Conservation (phyloP, 2,797 vertebrate species). For the Megaceryle alcyon region DNA sequence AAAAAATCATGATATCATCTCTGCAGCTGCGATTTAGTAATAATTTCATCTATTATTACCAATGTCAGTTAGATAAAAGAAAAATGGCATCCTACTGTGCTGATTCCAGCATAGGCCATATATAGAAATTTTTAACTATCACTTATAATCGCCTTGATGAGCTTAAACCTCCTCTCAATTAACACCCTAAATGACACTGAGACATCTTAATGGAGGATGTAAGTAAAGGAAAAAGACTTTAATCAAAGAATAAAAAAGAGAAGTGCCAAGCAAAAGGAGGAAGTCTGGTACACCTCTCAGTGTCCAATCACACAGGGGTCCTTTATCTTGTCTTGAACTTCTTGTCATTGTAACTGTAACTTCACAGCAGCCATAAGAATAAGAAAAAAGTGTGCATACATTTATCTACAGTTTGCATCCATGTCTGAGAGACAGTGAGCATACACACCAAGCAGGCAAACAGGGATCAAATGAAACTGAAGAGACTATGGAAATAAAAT, state of each 20-base stretch:
- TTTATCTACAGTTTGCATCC: not conserved
- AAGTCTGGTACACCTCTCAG: conserved; percentile 43
- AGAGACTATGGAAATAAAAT: not conserved
- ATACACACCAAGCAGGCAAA: not conserved
- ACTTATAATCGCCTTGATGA: conserved; percentile 97
- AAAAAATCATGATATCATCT: conserved; percentile 93
- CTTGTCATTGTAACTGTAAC: not conserved
- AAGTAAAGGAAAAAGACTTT: conserved; percentile 84
- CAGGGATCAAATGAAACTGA: not conserved
- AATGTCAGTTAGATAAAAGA: conserved; percentile 91
- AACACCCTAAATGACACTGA: conserved; percentile 91
- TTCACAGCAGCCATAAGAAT: not conserved
- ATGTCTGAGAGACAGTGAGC: not conserved
- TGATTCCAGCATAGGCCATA: conserved; percentile 89
- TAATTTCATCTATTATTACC: conserved; percentile 94
- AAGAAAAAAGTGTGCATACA: not conserved
- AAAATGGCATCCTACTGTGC: conserved; percentile 88
- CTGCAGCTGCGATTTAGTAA: conserved; percentile 89
- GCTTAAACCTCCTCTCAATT: conserved; percentile 95
- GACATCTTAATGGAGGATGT: conserved; percentile 91
- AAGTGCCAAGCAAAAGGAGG: conserved; percentile 46
- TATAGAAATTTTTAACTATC: conserved; percentile 93
- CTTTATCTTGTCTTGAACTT: conserved; percentile 42
- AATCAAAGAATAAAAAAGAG: conserved; percentile 81
- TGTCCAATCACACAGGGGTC: conserved; percentile 33